Conservation (phyloP, 30 jellyfish, hydroid and myxozoan species). For the Aurelia aurita region DNA sequence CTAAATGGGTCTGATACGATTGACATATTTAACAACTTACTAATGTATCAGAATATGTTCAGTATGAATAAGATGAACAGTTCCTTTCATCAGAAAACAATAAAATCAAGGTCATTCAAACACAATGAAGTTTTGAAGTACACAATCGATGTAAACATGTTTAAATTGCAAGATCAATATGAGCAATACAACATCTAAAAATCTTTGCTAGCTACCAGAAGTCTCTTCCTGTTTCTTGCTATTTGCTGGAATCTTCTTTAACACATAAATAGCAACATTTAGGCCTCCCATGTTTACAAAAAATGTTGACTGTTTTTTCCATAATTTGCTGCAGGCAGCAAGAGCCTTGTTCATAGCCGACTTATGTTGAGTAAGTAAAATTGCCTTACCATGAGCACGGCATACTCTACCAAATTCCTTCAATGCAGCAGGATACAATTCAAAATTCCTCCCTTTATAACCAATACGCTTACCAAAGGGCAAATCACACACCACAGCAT, state of each 20-base stretch:
- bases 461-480: slow-evolving; percentile 97
- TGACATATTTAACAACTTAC: no score
- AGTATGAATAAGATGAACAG: no score
- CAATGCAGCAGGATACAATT: slow-evolving; percentile 81
- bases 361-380: slow-evolving; percentile 86
- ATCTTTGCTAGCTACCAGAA: no score
- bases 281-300: slow-evolving; percentile 94
- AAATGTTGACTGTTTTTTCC: slow-evolving; percentile 74
- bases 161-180: no score
- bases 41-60: no score
- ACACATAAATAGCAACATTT: slow-evolving; percentile 85
- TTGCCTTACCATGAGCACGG: slow-evolving; percentile 78
- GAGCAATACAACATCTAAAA: no score
- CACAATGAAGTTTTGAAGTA: no score
- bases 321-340: slow-evolving; percentile 18
- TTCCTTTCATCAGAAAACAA: no score
- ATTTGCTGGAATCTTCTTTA: slow-evolving; percentile 22
- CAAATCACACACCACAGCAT: slow-evolving; percentile 82
- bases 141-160: no score
- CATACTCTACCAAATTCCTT: slow-evolving; percentile 91
- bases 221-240: no score
- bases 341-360: slow-evolving; percentile 87
- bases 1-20: no score
- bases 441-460: slow-evolving; percentile 73
- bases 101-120: no score